Evolutionary conservation across 2,797 vertebrate species (phyloP).

Genomic region (Sphaeramia orbicularis): DNA sequence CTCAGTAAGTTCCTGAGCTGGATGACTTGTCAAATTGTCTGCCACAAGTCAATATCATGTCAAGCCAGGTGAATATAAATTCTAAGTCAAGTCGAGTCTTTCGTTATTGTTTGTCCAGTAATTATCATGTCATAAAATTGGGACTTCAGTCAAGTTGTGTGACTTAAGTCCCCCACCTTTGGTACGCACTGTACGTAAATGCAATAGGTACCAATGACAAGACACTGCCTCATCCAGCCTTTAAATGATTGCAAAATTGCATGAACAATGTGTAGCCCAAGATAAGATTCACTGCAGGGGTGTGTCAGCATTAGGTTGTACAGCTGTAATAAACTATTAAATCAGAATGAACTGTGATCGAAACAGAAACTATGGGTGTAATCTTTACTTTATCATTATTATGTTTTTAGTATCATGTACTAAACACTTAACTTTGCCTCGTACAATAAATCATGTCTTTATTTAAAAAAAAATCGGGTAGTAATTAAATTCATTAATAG

Average conservation of each 20-base stretch:
- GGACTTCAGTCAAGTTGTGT: too few species aligned
- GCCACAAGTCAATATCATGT: too few species aligned
- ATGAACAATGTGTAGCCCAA: constrained; percentile 1
- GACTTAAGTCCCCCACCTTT: too few species aligned
- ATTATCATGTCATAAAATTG: too few species aligned
- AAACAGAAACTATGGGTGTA: not conserved
- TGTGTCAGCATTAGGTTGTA: constrained; percentile 1
- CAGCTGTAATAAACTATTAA: constrained; percentile 19
- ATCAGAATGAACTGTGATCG: constrained; percentile 5
- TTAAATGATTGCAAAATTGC: constrained; percentile 7
- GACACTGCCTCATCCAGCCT: not conserved
- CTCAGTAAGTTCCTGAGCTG: too few species aligned
- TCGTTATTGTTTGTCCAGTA: too few species aligned
- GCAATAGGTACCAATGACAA: not conserved
- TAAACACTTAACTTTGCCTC: constrained; percentile 2
- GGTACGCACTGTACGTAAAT: too few species aligned
- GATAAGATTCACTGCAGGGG: constrained; percentile 29
- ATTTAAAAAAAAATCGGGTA: not conserved
- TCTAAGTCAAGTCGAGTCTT: too few species aligned
- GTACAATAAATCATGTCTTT: constrained; percentile 6
- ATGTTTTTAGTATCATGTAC: not conserved
- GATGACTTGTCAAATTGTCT: too few species aligned
- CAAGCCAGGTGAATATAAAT: too few species aligned
- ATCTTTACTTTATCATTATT: too few species aligned
- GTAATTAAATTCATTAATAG: constrained; percentile 14